phyloP scores from a whole-genome alignment of 2,797 vertebrate genomes.

The Chloroceryle amazona region DNA sequence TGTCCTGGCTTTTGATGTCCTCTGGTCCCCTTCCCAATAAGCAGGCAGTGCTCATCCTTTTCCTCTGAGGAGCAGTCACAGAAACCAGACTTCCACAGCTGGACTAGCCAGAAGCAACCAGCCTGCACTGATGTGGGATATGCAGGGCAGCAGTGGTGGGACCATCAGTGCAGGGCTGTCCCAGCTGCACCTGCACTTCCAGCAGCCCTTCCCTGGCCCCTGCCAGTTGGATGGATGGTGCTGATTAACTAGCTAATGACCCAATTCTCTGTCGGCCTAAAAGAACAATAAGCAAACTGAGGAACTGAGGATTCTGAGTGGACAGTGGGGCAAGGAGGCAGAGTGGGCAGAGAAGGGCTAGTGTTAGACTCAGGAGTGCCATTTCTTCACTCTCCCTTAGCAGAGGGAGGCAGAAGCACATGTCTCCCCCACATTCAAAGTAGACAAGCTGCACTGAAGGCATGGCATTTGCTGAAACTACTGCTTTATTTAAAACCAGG shows the following conservation, averaged over 20 bases:
- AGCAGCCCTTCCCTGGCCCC: neutral
- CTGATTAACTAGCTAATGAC: neutral
- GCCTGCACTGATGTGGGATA: neutral
- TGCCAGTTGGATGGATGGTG: rapidly evolving
- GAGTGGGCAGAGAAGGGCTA: neutral
- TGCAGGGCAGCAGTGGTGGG: rapidly evolving
- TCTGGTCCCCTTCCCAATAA: neutral
- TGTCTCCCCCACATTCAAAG: neutral
- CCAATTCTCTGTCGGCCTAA: neutral
- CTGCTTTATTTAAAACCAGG: neutral
- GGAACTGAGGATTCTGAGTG: neutral
- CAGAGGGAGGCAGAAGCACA: neutral
- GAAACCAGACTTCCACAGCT: neutral
- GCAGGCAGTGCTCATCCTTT: rapidly evolving
- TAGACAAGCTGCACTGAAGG: neutral
- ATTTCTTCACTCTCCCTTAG: neutral
- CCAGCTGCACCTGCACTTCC: neutral
- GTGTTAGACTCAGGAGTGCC: neutral
- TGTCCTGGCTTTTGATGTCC: neutral
- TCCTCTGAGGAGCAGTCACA: neutral
- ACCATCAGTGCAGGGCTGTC: neutral
- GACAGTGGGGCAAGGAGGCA: neutral
- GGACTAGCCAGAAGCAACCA: neutral
- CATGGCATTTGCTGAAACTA: neutral
- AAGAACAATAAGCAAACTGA: neutral